Evolutionary conservation across 2,888 invertebrate genomes (phyloP), one percentile per base, ranked within the genome.

Genomic region (Dryomyza anilis): DNA sequence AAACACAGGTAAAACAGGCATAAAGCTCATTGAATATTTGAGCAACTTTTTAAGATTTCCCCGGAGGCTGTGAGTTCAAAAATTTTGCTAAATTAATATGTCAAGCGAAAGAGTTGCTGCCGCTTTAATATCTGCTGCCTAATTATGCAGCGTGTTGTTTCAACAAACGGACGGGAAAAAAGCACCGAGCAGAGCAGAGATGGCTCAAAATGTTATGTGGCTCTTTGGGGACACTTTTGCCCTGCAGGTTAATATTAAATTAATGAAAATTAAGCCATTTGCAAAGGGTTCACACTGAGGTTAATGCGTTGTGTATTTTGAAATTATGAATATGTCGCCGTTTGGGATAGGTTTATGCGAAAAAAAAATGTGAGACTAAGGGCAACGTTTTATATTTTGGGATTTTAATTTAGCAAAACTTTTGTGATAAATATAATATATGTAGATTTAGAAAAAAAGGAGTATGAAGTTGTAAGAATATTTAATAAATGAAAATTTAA

Each of bases 191-290:
- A 16, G 46, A 7, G 46, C 10, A 16, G 33, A 55, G 12, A 36
- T 4, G 19, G 36, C 16, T 3, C 7, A 6, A n/a, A 23, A 12
- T 12, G 48, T 10, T 21, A 21, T 25, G 29, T 58, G 36, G 59
- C 70, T 69, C 73, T 68, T 69, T 70, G 72, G 73, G 70, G 73
- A 73, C 71, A 72, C 50, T 67, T 69, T 66, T 69, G 68, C 69
- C 72, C 71, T 67, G 57, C 46, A 72, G 73, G 69, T 71, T 74
- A 70, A 74, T 75, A 75, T 74, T 74, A 73, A 75, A 75, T 76
- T 76, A 76, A 75, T 76, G 75, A 73, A 75, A 76, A 74, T 75
- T 72, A 73, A 69, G 68, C 66, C 65, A 53, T 66, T 63, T 27
- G 56, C 12, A 36, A 48, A 58, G 50, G 50, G 50, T 50, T 50